These are phyloP conservation scores for Thecophora atra DNA, from an alignment of 2,888 invertebrate species.

Conservation along the genomic window DNA sequence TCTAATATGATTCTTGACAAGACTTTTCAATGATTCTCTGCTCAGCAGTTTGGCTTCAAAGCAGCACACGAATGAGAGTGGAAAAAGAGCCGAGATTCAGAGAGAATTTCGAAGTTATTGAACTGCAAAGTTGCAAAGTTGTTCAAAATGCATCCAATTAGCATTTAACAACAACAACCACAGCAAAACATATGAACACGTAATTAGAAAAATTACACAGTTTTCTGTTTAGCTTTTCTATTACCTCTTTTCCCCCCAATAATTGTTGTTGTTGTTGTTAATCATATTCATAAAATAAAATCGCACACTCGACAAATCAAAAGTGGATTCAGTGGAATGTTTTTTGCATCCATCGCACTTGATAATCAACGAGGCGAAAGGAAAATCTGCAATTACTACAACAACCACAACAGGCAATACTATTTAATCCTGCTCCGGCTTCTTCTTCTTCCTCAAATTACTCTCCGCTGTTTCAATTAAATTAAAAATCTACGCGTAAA, in stretches of 20 bases:
- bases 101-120: slow-evolving; percentile 18
- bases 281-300: too few relatives aligned
- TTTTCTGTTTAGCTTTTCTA: neutral
- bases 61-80: neutral
- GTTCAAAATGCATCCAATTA: slow-evolving; percentile 27
- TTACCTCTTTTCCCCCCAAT: neutral
- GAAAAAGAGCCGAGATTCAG: neutral
- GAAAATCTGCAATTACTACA: neutral
- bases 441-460: neutral
- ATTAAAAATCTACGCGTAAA: neutral
- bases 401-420: neutral
- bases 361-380: slow-evolving; percentile 23
- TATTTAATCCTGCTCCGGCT: too few relatives aligned
- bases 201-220: slow-evolving; percentile 14
- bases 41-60: neutral
- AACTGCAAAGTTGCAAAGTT: slow-evolving; percentile 24
- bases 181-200: neutral
- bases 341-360: slow-evolving; percentile 21
- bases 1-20: too few relatives aligned
- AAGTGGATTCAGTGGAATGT: neutral
- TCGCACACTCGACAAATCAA: neutral
- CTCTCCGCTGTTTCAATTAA: neutral
- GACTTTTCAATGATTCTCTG: neutral
- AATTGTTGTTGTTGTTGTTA: neutral
- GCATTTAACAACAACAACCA: slow-evolving; percentile 5